Evolutionary conservation across 2,797 vertebrate species (phyloP).

Genomic region (Valencia hispanica): DNA sequence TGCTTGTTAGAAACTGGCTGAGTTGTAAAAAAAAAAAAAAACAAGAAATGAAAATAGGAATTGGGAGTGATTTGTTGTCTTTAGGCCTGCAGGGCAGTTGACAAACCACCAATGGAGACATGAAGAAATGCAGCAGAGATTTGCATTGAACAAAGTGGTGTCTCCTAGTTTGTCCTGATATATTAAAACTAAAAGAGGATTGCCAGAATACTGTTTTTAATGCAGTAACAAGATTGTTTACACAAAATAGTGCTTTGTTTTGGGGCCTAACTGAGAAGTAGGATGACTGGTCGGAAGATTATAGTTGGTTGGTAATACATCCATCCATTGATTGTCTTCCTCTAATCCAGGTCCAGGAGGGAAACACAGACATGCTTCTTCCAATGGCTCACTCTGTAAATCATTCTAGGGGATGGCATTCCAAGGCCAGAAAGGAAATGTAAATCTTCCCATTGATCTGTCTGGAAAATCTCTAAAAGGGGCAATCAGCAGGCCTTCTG

Average conservation of each 20-base stretch:
- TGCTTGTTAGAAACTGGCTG: constrained; percentile 72
- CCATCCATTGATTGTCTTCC: not conserved
- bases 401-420: not conserved
- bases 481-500: not conserved
- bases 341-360: not conserved
- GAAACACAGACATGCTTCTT: not conserved
- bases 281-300: constrained; percentile 39
- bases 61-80: constrained; percentile 75
- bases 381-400: not conserved
- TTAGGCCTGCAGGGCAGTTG: constrained; percentile 77
- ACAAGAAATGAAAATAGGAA: constrained; percentile 65
- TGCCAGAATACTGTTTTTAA: constrained; percentile 64
- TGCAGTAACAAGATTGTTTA: constrained; percentile 70
- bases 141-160: constrained; percentile 83
- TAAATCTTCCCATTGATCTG: not conserved
- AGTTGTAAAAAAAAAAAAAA: constrained; percentile 60
- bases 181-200: constrained; percentile 74
- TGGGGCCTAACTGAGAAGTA: constrained; percentile 43
- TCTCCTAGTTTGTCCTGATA: constrained; percentile 80
- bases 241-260: constrained; percentile 48
- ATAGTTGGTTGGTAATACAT: constrained; percentile 47
- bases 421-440: not conserved
- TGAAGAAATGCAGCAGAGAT: constrained; percentile 72
- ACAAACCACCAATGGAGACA: constrained; percentile 82
- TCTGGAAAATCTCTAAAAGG: not conserved